Base-by-base conservation (phyloP, 2,113 vertebrate species). In the Speoplatyrhinus poulsoni region DNA sequence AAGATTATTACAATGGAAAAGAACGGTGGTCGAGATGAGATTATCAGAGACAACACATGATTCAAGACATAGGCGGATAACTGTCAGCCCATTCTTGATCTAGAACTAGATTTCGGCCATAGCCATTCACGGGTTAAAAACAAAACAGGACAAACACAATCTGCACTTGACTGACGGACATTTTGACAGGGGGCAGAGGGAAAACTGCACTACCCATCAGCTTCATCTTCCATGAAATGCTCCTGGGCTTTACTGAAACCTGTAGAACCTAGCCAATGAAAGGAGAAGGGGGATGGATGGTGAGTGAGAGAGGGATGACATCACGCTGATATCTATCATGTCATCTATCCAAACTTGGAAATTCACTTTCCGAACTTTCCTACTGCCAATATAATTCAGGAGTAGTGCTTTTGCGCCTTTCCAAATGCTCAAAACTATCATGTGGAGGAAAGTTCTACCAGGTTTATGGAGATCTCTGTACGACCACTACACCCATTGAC, bases 141-240 rank as follows among this genome's bases (percentile, higher is more conserved):
- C 7, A 46, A 53, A 10, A 67, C 12, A 1, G 10, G 15, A 33
- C 32, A 62, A 72, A 7, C 48, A 62, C 53, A 26, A 67, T 49
- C 33, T 65, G 46, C 65, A 49, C 50, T 66, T 60, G 58, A 10
- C 41, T 59, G 53, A 13, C 6, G 32, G 32, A 36, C 19, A n/a
- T 58, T 57, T n/a, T 36, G 13, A 67, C 65, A 70, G 69, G 33
- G 47, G 67, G 81, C 47, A 55, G 66, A 53, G 9, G 17, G 8
- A 54, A 70, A 64, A 48, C 53, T 2, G 50, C 48, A 54, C 62
- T 88, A 88, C 80, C 77, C 87, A 68, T 67, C 72, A 81, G 87
- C 76, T 77, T 88, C 89, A 16, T 91, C 88, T 84, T 86, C 85
- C 70, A 83, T 82, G 76, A 76, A 85, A 78, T 81, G 84, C 72